These are phyloP conservation scores for Drosophila prosaltans DNA, from an alignment of 1,140 invertebrate genomes.

Conservation along the genomic window DNA sequence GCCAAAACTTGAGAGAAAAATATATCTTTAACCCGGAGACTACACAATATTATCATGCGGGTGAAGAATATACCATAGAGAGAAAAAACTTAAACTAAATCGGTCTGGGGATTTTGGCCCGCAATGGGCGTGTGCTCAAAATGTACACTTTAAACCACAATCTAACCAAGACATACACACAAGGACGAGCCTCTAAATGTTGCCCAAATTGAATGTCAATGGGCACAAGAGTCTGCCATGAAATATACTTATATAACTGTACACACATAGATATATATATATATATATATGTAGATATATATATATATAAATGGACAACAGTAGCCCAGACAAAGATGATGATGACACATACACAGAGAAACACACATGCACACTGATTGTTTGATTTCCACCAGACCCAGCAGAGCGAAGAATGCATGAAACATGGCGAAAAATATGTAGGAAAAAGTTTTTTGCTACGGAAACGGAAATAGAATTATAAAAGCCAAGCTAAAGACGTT, in stretches of 20 bases:
- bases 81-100: not conserved
- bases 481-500: constrained; percentile 72
- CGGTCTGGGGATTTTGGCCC: constrained; percentile 2
- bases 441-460: constrained; percentile 49
- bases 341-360: constrained; percentile 30
- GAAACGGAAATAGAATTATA: constrained; percentile 76
- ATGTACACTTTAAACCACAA: constrained; percentile 43
- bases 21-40: not conserved
- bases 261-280: not conserved
- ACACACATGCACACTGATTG: constrained; percentile 35
- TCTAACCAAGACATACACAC: constrained; percentile 20
- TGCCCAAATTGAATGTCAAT: constrained; percentile 66
- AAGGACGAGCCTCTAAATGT: constrained; percentile 39
- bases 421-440: constrained; percentile 56
- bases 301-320: constrained; percentile 21
- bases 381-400: constrained; percentile 54
- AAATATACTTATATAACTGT: constrained; percentile 25
- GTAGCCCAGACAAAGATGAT: constrained; percentile 43
- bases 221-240: constrained; percentile 53
- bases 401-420: constrained; percentile 49
- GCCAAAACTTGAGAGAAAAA: not conserved
- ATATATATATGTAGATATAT: not conserved
- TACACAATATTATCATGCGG: not conserved
- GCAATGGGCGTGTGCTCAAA: constrained; percentile 10
- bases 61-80: constrained; percentile 3